Evolutionary conservation across 2,797 vertebrate genomes (phyloP).

Genomic region (Falco concolor): DNA sequence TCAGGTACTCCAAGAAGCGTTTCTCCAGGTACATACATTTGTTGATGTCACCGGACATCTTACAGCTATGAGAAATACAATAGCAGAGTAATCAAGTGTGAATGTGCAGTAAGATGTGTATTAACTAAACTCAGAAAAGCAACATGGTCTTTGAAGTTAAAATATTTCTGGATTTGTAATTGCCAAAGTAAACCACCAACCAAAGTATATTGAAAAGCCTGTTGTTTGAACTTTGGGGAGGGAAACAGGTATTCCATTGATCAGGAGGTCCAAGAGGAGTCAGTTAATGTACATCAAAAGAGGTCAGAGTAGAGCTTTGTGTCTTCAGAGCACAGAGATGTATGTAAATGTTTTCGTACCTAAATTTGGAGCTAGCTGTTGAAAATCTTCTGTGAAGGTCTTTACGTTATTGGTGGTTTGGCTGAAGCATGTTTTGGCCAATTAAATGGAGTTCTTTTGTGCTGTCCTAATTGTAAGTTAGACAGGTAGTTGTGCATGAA

Average conservation of each 20-base stretch:
- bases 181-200: not conserved
- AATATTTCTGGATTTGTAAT: not conserved
- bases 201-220: not conserved
- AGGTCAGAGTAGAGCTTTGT: not conserved
- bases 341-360: not conserved
- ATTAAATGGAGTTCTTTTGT: slow-evolving; percentile 27
- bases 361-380: not conserved
- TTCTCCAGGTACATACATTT: not conserved
- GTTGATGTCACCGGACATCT: not conserved
- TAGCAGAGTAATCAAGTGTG: not conserved
- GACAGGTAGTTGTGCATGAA: slow-evolving; percentile 6
- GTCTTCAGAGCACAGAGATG: not conserved
- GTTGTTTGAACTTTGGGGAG: not conserved
- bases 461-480: not conserved
- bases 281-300: not conserved
- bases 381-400: not conserved
- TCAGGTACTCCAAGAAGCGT: not conserved
- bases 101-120: not conserved
- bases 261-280: not conserved
- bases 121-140: not conserved
- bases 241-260: not conserved
- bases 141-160: not conserved
- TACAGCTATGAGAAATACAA: not conserved
- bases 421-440: slow-evolving; percentile 25
- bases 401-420: slow-evolving; percentile 29